Evolutionary conservation across 2,797 vertebrate genomes (phyloP), one percentile per base, ranked within the genome.

Genomic region (Gambusia yucatana): DNA sequence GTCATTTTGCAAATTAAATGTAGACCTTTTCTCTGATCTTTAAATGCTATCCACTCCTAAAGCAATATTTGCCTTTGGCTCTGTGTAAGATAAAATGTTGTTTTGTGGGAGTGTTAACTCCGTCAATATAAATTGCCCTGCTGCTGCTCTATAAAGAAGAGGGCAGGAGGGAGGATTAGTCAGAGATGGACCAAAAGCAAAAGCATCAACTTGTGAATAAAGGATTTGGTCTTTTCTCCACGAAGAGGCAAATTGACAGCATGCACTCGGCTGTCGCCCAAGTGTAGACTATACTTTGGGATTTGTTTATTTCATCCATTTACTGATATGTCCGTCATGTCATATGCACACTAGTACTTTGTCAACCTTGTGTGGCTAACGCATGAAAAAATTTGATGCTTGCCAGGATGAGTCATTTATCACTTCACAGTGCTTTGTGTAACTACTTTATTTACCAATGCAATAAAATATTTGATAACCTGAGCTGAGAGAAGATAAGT

Each of bases 231-330:
- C 57, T 78, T 72, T 72, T 33, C 25, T 77, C 16, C 61, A 39
- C 25, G 57, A 33, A 86, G 50, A 52, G 48, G 57, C 61, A 83
- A 85, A 43, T 78, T 47, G 44, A 70, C 36, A 79, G 7, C 28
- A 28, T 74, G 48, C 41, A 14, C 72, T 44, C 4, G 14, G 25
- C 52, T 76, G 74, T 39, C 59, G 44, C 28, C 44, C 17, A 36
- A 47, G 44, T 55, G 65, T 36, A 33, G 77, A 67, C 39, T 67
- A 25, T 41, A 67, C 61, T 84, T 79, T 11, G 33, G 46, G 28
- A 48, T 77, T 72, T 52, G 50, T 73, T 75, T 59, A 43, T 44
- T 75, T 59, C 17, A 70, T 86, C 83, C 44, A 76, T 79, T 81
- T 30, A 33, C 69, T 75, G 41, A 43, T 33, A 52, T 80, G 43